Evolutionary conservation across 1,140 invertebrate genomes (phyloP), one percentile per base, ranked within the genome.

Genomic region (Hyposmocoma kahamanoa): DNA sequence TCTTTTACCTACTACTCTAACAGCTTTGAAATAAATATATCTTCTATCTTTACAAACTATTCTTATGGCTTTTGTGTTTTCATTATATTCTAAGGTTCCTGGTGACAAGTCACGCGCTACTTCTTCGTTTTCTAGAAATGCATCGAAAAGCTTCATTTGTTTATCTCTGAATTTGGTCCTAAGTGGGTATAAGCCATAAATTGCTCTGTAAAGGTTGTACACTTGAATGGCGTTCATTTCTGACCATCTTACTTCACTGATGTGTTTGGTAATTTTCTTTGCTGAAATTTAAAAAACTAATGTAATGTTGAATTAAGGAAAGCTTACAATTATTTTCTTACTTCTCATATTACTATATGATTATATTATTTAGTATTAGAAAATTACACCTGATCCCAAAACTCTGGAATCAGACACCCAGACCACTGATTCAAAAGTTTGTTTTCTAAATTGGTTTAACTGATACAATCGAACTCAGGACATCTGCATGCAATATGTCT

Each of bases 131-230:
- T 61, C 18, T 47, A 87, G 26, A 53, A 75, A 80, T 30, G 92
- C 70, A 61, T 91, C 87, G 30, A 90, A 80, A 8, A 93, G 61
- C 72, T 92, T 91, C n/a, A 93, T 72, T 39, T 67, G 72, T 56
- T 82, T 86, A 11, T 86, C 76, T 50, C 86, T 76, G 72, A 90
- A 92, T 46, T 63, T 88, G 30, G 93, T 90, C 20, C 77, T 88
- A 24, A 94, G 71, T 5, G 88, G 77, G 66, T 90, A 90, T 18
- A 93, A 65, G 19, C 91, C 89, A 59, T 87, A 87, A 42, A 94
- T 72, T 3, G 92, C 92, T 62, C 93, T 83, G 61, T 91, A 86
- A 22, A 92, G 82, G 69, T 93, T 88, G 61, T 91, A 92, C 13
- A 94, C 69, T 61, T 91, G 65, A 46, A 58, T 67, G 0, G 92